Evolutionary conservation across 2,113 vertebrate genomes (phyloP).

Genomic region (Gila orcuttii): DNA sequence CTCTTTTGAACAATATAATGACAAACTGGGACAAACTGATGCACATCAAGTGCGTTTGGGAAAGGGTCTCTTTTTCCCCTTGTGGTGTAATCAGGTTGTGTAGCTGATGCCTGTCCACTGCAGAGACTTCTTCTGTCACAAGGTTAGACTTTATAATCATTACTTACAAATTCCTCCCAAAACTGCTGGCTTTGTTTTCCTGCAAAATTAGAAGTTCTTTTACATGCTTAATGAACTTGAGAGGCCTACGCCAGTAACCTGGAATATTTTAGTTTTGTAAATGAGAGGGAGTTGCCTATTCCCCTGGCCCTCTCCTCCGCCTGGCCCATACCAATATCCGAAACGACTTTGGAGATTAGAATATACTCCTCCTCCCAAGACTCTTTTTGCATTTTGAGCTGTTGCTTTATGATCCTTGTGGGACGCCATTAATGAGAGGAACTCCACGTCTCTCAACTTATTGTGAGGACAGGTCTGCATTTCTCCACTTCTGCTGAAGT

Average conservation of each 20-base stretch:
- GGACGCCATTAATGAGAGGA: slow-evolving; percentile 78
- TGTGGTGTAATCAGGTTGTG: not conserved
- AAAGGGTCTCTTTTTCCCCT: not conserved
- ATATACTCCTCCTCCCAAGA: slow-evolving; percentile 67
- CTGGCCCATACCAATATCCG: slow-evolving; percentile 79
- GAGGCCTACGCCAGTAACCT: slow-evolving; percentile 70
- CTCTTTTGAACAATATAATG: slow-evolving; percentile 8
- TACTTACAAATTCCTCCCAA: slow-evolving; percentile 55
- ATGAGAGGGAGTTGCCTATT: slow-evolving; percentile 74
- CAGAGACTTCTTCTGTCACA: not conserved
- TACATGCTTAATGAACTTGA: slow-evolving; percentile 73
- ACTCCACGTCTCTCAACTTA: slow-evolving; percentile 75
- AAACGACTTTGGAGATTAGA: slow-evolving; percentile 79
- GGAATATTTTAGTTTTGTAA: slow-evolving; percentile 75
- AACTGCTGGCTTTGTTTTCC: slow-evolving; percentile 65
- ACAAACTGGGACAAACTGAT: not conserved
- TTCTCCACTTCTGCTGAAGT: slow-evolving; percentile 72
- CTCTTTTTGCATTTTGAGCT: slow-evolving; percentile 73
- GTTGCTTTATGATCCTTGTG: slow-evolving; percentile 75
- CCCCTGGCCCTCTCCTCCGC: slow-evolving; percentile 75
- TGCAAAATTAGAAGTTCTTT: slow-evolving; percentile 72
- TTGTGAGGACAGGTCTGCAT: slow-evolving; percentile 77
- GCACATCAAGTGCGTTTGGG: slow-evolving; percentile 10
- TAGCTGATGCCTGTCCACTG: not conserved
- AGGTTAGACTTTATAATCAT: slow-evolving; percentile 30